phyloP scores from a whole-genome alignment of 2,113 vertebrate genomes.

The Erythrolamprus reginae region DNA sequence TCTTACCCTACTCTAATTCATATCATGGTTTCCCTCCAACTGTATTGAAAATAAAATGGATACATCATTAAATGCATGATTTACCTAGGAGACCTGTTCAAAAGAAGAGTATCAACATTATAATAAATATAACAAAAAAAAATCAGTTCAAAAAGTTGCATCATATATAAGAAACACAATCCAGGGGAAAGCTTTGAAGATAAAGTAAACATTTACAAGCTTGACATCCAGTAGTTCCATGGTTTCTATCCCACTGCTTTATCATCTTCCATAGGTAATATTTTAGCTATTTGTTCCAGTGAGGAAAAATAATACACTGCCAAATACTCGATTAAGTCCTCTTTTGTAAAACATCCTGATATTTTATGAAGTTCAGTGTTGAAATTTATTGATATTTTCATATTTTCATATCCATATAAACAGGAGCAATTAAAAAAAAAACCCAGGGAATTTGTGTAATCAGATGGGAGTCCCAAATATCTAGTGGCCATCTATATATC shows the following conservation, averaged over 20 bases:
- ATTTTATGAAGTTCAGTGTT: background rate
- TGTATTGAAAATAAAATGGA: background rate
- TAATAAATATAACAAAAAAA: background rate
- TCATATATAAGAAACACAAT: background rate
- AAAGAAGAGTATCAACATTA: background rate
- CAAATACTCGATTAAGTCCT: no score
- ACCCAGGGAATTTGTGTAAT: background rate
- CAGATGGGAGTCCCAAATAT: background rate
- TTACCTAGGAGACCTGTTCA: background rate
- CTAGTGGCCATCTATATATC: background rate
- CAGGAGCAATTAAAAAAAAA: background rate
- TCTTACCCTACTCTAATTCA: background rate
- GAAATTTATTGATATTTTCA: background rate
- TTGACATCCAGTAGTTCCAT: background rate
- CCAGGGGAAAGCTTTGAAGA: background rate
- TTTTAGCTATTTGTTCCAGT: background rate
- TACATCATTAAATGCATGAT: background rate
- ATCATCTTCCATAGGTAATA: background rate
- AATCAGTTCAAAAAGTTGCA: background rate
- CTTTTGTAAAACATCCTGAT: background rate
- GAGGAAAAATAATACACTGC: background rate
- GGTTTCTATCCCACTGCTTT: background rate
- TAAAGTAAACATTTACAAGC: background rate
- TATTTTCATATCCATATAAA: background rate
- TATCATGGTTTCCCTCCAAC: background rate